Evolutionary conservation across 2,113 vertebrate species (phyloP), one percentile per base, ranked within the genome.

Genomic region (Trichomycterus rosablanca): DNA sequence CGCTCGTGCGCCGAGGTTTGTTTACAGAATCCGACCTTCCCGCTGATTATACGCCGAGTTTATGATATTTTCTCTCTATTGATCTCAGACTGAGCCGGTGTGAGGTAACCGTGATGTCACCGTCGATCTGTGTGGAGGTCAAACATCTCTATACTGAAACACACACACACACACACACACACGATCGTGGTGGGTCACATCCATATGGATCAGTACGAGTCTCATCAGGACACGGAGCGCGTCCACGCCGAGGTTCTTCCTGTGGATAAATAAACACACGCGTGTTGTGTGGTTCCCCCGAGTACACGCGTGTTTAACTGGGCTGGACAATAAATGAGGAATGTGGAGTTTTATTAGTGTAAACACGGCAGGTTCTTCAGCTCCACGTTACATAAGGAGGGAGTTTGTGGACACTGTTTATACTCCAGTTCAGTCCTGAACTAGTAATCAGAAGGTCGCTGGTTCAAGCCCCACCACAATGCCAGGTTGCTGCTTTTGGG

Each of bases 311-410:
- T 72, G 64, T 76, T 68, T 70, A 51, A 67, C 56, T 70, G 37
- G n/a, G 64, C 59, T 61, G 30, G 37, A 54, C 59, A 35, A 64
- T 76, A 74, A 76, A 68, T 42, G 69, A 32, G 75, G 76, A 79
- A 72, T 69, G 72, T 11, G 8, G 7, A 9, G 50, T 73, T 76
- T 76, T 75, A 77, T 64, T 74, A 63, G 68, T 67, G 74, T 74
- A 70, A 34, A 63, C 67, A 76, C 18, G 24, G 61, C 12, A 43
- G 12, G 5, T 45, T 60, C 54, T 24, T 42, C 15, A 18, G 22
- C 43, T 43, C 37, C 16, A 39, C 15, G 30, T 67, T 63, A 54
- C 65, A 39, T 67, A 68, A 61, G 42, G 26, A n/a, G n/a, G n/a
- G n/a, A n/a, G n/a, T n/a, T n/a, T n/a, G n/a, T n/a, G n/a, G n/a